Evolutionary conservation across 2,888 invertebrate genomes (phyloP).

Genomic region (Cancer borealis): DNA sequence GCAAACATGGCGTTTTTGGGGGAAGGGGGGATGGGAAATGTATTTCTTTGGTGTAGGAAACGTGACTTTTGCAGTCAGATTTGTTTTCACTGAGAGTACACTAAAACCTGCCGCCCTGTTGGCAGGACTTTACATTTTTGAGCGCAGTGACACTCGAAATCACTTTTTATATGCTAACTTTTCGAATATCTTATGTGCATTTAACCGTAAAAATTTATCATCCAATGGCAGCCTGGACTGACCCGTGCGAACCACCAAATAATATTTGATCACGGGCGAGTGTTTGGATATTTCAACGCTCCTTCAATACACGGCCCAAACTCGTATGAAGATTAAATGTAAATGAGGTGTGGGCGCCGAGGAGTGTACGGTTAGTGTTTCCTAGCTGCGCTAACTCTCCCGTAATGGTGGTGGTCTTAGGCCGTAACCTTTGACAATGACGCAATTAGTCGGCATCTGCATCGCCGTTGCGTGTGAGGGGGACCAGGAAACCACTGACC

Average conservation of each 20-base stretch:
- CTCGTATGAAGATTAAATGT: conserved; percentile 9
- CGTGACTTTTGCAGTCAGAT: conserved; percentile 40
- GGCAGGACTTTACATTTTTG: conserved; percentile 17
- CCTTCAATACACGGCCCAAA: neutral
- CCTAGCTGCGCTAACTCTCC: neutral
- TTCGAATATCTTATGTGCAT: conserved; percentile 17
- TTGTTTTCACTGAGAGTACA: conserved; percentile 29
- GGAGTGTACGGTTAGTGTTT: neutral
- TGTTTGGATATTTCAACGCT: neutral
- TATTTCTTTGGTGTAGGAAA: conserved; percentile 37
- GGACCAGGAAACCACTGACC: neutral
- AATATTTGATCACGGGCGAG: neutral
- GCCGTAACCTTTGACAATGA: conserved; percentile 37
- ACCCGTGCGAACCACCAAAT: conserved; percentile 16
- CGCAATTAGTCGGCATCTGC: conserved; percentile 37
- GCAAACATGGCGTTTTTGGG: conserved; percentile 40
- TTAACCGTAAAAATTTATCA: conserved; percentile 7
- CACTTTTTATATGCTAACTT: conserved; percentile 29
- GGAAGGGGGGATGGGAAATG: conserved; percentile 37
- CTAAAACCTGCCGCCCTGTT: conserved; percentile 37
- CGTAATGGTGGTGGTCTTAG: conserved; percentile 21
- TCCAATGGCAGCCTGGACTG: conserved; percentile 15
- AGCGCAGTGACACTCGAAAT: conserved; percentile 24
- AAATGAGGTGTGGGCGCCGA: neutral
- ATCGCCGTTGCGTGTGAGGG: conserved; percentile 17